A percentile compares a stretch with the other conserved stretches of the same genome.
These are phyloP conservation scores for Antennarius maculatus DNA, from an alignment of 2,797 vertebrate genomes.

Conservation along the genomic window DNA sequence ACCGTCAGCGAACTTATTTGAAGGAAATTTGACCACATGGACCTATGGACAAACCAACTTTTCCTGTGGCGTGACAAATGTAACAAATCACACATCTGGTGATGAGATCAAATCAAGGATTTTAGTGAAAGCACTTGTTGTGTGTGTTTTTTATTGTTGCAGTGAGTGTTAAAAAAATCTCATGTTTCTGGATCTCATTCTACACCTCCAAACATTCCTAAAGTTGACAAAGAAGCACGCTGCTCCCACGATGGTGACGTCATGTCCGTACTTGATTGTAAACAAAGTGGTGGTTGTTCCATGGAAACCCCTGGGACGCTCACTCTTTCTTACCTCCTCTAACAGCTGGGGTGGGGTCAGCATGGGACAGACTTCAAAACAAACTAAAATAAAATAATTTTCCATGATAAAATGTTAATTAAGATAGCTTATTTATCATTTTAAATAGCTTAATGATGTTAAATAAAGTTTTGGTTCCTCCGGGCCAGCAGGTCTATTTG, in stretches of 20 bases:
- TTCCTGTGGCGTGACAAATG: neutral
- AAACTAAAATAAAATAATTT: neutral
- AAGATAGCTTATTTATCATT: constrained; percentile 38
- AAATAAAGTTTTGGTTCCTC: constrained; percentile 24
- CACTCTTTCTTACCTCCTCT: constrained; percentile 31
- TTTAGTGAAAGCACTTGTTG: neutral
- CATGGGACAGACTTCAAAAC: constrained; percentile 38
- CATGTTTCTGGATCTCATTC: constrained; percentile 51
- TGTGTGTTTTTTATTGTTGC: constrained; percentile 16
- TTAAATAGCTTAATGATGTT: constrained; percentile 32
- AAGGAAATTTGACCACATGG: too few relatives aligned
- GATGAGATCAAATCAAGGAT: too few relatives aligned
- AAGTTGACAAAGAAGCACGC: constrained; percentile 25
- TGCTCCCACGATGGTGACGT: constrained; percentile 61
- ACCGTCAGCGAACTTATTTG: too few relatives aligned
- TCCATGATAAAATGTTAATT: constrained; percentile 28
- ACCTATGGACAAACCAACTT: neutral
- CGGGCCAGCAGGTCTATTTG: constrained; percentile 6
- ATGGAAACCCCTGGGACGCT: constrained; percentile 37
- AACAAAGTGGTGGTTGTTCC: constrained; percentile 65
- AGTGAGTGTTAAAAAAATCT: constrained; percentile 24
- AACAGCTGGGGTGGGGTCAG: constrained; percentile 25
- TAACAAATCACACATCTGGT: neutral
- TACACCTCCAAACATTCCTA: constrained; percentile 45
- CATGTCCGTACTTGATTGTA: constrained; percentile 60